Base-by-base conservation (phyloP, 1,140 invertebrate species). In the Popillia japonica region DNA sequence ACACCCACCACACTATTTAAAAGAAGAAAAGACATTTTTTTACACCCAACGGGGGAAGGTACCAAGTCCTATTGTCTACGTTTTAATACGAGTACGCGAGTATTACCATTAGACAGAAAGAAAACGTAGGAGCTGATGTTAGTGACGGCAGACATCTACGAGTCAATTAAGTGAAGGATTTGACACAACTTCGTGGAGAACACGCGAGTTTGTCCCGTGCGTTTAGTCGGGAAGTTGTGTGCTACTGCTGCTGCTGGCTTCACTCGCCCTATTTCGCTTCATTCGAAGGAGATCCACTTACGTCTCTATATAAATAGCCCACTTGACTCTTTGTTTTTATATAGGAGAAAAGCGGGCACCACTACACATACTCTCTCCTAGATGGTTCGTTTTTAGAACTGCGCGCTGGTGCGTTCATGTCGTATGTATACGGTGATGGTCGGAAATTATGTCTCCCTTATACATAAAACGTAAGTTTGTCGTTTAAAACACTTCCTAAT, bases 261-360 rank as follows among this genome's bases (percentile, higher is more conserved):
- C 48, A 17, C 48, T 55, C 48, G 48, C 14, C 14, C 14, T 55
- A 17, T 17, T 55, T 55, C 48, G 6, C 48, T 17, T 17, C n/a
- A 17, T 17, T 17, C 6, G n/a, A 17, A 3, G 48, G 48, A 55
- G 48, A 55, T 55, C 48, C 48, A 55, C 48, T 55, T 55, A 55
- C 48, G 48, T 55, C 48, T 55, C 48, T 17, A 17, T 55, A 55
- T 55, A 55, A 55, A 55, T 55, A 55, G 48, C 48, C 48, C 48
- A 55, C 48, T 55, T 55, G 48, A 55, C 48, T 55, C 14, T 48
- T 10, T 48, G 11, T 55, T 55, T 55, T 55, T 55, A 55, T 14
- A 55, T n/a, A 17, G 0, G 7, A 55, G 48, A 55, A 55, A 34
- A 34, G 27, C 48, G 48, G 48, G 48, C 17, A 55, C 48, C 14